phyloP scores from a whole-genome alignment of 2,113 vertebrate genomes.

The Pristiophorus japonicus region DNA sequence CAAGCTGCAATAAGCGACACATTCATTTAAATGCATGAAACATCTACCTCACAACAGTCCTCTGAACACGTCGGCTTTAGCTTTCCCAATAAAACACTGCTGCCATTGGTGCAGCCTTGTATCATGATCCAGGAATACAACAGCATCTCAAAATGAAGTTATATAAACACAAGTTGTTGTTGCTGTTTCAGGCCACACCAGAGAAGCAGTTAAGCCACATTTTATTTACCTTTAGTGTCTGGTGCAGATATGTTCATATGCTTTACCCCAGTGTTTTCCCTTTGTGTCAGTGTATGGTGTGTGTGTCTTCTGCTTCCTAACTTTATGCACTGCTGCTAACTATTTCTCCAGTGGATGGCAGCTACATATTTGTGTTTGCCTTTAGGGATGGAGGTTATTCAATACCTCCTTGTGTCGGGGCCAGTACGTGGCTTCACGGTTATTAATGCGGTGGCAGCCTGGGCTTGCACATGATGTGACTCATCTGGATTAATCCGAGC shows the following conservation, averaged over 20 bases:
- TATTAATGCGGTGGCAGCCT: not conserved
- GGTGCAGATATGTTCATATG: not conserved
- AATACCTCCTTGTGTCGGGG: not conserved
- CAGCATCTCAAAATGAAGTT: not conserved
- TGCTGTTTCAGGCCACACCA: not conserved
- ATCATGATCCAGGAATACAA: not conserved
- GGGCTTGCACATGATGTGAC: not conserved
- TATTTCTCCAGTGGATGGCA: not conserved
- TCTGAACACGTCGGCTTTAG: not conserved
- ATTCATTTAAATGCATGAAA: not conserved
- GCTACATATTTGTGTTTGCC: not conserved
- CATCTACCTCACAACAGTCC: not conserved
- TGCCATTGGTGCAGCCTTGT: not conserved
- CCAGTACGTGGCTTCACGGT: not conserved
- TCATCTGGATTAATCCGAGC: not conserved
- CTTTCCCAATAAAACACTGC: not conserved
- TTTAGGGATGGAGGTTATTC: not conserved
- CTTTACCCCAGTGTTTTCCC: not conserved
- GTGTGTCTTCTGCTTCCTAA: not conserved
- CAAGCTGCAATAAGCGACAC: not conserved
- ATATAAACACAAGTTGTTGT: too few species aligned
- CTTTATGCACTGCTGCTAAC: not conserved
- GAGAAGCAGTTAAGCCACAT: not conserved
- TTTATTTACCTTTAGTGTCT: not conserved
- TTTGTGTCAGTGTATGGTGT: not conserved